Conservation (phyloP, 2,113 vertebrate species). For the Xiphophorus couchianus region DNA sequence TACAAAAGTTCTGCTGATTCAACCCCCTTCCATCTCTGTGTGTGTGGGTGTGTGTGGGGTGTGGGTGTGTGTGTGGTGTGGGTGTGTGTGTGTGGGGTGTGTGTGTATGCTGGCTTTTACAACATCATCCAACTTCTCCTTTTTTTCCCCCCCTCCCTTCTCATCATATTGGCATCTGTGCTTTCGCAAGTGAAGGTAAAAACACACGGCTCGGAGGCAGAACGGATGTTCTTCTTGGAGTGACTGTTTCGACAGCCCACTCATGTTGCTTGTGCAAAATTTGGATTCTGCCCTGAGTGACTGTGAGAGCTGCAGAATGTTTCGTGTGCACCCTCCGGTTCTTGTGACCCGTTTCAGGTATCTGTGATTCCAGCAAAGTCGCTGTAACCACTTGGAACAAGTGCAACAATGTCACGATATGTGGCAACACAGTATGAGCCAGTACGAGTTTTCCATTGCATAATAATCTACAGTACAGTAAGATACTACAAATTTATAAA, state of each 20-base stretch:
- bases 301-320: not conserved
- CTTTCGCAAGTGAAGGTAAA: not conserved
- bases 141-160: too few species aligned
- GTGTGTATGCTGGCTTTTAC: not conserved
- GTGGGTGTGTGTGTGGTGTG: too few species aligned
- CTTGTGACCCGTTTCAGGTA: not conserved
- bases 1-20: not conserved
- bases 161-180: not conserved
- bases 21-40: not conserved
- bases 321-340: too few species aligned
- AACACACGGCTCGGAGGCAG: not conserved
- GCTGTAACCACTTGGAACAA: not conserved
- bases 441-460: too few species aligned
- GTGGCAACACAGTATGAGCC: not conserved
- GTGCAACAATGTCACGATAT: not conserved
- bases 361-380: not conserved
- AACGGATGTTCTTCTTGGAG: not conserved
- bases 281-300: not conserved
- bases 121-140: not conserved
- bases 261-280: not conserved
- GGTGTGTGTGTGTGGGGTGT: too few species aligned
- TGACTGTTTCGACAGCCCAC: constrained; percentile 12
- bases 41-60: too few species aligned
- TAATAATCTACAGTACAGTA: too few species aligned
- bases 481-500: too few species aligned